Conservation (phyloP, 2,113 vertebrate genomes). For the Corynorhinus townsendii region DNA sequence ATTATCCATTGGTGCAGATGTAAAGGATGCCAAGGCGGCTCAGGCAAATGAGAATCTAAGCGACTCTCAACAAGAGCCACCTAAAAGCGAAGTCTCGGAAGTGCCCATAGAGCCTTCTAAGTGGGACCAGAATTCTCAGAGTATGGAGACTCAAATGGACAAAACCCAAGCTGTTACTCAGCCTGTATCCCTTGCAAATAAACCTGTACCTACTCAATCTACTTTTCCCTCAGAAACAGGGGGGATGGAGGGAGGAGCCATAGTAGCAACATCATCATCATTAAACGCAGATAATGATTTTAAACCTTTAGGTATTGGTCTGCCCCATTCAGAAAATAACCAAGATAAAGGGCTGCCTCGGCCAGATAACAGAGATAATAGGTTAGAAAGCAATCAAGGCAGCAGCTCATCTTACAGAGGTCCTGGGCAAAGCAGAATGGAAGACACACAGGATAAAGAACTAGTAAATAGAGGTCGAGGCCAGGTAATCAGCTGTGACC, state of each 20-base stretch:
- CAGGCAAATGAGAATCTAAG: slow-evolving; percentile 77
- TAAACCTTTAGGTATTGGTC: slow-evolving; percentile 69
- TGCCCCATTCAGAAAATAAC: slow-evolving; percentile 76
- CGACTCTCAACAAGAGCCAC: slow-evolving; percentile 75
- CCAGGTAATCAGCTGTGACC: slow-evolving; percentile 73
- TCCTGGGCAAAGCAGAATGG: slow-evolving; percentile 78
- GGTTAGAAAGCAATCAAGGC: slow-evolving; percentile 77
- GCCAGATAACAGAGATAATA: slow-evolving; percentile 74
- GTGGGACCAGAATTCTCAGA: slow-evolving; percentile 81
- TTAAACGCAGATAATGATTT: slow-evolving; percentile 76
- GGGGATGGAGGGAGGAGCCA: slow-evolving; percentile 61
- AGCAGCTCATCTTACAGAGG: slow-evolving; percentile 77
- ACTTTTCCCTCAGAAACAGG: slow-evolving; percentile 66
- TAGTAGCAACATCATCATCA: slow-evolving; percentile 59
- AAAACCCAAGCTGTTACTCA: slow-evolving; percentile 78
- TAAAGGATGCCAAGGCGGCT: slow-evolving; percentile 68
- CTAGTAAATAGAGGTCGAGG: slow-evolving; percentile 79
- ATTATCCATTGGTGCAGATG: slow-evolving; percentile 64
- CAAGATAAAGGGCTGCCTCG: slow-evolving; percentile 69
- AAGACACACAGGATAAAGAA: slow-evolving; percentile 78
- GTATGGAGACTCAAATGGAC: slow-evolving; percentile 77
- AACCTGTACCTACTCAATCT: slow-evolving; percentile 74
- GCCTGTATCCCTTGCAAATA: slow-evolving; percentile 72
- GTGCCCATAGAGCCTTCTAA: slow-evolving; percentile 76
- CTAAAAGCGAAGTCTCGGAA: slow-evolving; percentile 79